Evolutionary conservation across 2,797 vertebrate genomes (phyloP).

Genomic region (Epinephelus coioides): DNA sequence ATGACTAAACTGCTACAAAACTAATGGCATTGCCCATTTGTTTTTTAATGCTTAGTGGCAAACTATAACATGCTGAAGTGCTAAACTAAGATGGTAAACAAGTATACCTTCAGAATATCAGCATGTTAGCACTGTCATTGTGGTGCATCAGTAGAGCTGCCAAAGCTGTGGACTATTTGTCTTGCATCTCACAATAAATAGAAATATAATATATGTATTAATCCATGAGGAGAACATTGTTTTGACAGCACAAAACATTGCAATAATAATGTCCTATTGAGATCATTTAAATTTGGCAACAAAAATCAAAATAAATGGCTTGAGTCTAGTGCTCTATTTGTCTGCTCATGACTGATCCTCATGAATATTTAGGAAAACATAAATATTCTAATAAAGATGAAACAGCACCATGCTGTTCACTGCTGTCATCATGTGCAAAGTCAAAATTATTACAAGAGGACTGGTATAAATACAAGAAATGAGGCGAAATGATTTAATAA

Average conservation of each 20-base stretch:
- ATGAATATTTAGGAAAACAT: conserved; percentile 1
- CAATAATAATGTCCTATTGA: background rate
- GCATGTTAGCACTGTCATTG: background rate
- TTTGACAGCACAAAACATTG: background rate
- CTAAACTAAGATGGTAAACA: background rate
- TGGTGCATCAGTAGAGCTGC: background rate
- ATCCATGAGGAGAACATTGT: background rate
- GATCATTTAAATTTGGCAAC: background rate
- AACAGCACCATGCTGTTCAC: conserved; percentile 4
- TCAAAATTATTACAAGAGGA: background rate
- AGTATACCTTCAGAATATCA: background rate
- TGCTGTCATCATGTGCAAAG: background rate
- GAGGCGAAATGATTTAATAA: conserved; percentile 38
- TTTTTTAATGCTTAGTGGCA: too few species aligned
- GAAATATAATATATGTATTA: background rate
- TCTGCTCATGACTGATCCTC: conserved; percentile 1
- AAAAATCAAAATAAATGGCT: background rate
- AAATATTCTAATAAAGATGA: conserved; percentile 1
- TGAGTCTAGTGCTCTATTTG: background rate
- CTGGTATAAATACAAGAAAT: conserved; percentile 10
- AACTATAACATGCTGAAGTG: too few species aligned
- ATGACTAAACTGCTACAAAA: too few species aligned
- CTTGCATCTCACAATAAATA: background rate
- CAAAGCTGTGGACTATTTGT: background rate
- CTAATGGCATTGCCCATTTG: too few species aligned